phyloP scores from a whole-genome alignment of 2,888 invertebrate species.

The Glaucopsyche alexis region DNA sequence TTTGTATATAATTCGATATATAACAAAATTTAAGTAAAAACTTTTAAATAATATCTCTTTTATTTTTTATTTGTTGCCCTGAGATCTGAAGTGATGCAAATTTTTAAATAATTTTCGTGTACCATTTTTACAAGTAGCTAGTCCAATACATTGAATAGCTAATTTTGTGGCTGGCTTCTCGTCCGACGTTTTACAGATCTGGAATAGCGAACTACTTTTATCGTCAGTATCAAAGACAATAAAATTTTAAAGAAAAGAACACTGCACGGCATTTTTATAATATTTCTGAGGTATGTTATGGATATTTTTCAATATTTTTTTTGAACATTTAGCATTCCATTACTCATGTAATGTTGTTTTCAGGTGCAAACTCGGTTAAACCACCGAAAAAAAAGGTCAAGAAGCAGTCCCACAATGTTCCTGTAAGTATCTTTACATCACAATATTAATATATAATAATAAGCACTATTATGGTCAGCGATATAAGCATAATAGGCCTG shows the following conservation, averaged over 20 bases:
- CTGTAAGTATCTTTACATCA: slow-evolving; percentile 55
- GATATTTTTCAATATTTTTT: background rate
- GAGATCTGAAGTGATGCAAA: slow-evolving; percentile 70
- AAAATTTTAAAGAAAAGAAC: background rate
- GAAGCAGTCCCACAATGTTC: slow-evolving; percentile 60
- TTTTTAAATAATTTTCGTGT: background rate
- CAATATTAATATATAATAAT: too few relatives aligned
- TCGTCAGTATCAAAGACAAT: background rate
- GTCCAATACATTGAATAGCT: slow-evolving; percentile 32
- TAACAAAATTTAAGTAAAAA: slow-evolving; percentile 74
- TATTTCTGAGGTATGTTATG: background rate
- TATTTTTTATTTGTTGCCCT: slow-evolving; percentile 59
- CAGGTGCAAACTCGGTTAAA: slow-evolving; percentile 64
- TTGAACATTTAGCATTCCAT: background rate
- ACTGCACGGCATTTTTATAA: background rate
- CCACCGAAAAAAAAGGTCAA: slow-evolving; percentile 72
- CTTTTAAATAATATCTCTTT: slow-evolving; percentile 77
- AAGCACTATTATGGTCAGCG: background rate
- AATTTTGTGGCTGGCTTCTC: slow-evolving; percentile 24
- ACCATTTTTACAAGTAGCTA: background rate
- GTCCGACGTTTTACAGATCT: slow-evolving; percentile 22
- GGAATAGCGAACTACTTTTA: background rate
- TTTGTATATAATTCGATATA: slow-evolving; percentile 78
- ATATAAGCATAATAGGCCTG: background rate
- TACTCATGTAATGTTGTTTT: slow-evolving; percentile 36